Base-by-base conservation (phyloP, 2,888 invertebrate genomes). In the Andrena hattorfiana region DNA sequence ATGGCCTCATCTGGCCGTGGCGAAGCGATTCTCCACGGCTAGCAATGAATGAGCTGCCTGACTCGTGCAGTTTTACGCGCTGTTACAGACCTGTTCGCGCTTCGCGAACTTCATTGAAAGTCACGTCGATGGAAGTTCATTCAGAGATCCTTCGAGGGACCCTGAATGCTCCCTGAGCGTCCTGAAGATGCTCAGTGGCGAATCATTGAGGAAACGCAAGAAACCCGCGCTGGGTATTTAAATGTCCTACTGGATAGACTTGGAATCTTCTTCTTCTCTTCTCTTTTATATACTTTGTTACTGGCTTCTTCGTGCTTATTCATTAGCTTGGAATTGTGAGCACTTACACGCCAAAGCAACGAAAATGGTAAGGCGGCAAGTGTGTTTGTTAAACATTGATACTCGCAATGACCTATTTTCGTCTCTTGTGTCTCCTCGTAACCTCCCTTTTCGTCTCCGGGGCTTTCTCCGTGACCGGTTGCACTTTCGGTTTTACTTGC, bases 1-100 rank as follows among this genome's bases (percentile, higher is more conserved):
- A 72, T 16, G 23, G n/a, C 23, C 60, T 89, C 88, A 88, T 91
- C 87, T 89, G 88, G 72, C 89, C 92, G 89, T 90, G 89, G 87
- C 91, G 78, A 92, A 92, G 76, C 89, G 86, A 91, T 92, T 92
- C 86, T 90, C 85, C 79, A 81, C 68, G 77, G 75, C 42, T 77
- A 64, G 59, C 63, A 35, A 74, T 83, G 71, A 87, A 89, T 68
- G 77, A 78, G 32, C 28, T 64, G 51, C 59, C 68, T 85, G 77
- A 85, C 75, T 85, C 73, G 81, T 60, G 84, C 71, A 73, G 26
- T 79, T 86, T 81, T 72, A 74, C 72, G 66, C 68, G 42, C 28
- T 56, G 49, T 79, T 67, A 72, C 67, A 20, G 26, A 75, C 81
- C 75, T 77, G 77, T 78, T 66, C 62, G 35, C 49, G 16, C 28